phyloP scores from a whole-genome alignment of 1,140 invertebrate species.

The Hermetia illucens region DNA sequence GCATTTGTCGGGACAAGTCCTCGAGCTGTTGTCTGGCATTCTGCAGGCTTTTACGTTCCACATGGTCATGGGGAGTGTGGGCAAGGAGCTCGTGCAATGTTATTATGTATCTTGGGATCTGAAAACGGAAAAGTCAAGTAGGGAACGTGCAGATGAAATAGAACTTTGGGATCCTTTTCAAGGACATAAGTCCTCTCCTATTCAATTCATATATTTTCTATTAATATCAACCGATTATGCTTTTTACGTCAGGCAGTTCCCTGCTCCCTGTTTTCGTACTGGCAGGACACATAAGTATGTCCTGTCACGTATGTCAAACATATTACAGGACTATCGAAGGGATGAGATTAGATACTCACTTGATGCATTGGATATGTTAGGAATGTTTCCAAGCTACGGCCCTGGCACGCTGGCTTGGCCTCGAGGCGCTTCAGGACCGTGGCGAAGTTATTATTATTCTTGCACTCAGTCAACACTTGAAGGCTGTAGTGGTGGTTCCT shows the following conservation, averaged over 20 bases:
- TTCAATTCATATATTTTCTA: no score
- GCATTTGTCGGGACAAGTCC: conserved; percentile 66
- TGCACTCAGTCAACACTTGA: conserved; percentile 89
- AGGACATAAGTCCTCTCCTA: no score
- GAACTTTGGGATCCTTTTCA: no score
- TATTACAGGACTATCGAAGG: no score
- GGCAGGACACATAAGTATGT: no score
- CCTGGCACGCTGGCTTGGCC: conserved; percentile 74
- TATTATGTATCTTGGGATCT: conserved; percentile 86
- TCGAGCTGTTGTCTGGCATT: conserved; percentile 80
- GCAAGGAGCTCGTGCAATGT: conserved; percentile 82
- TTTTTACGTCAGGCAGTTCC: no score
- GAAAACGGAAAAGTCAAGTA: no score
- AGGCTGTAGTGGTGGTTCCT: conserved; percentile 87
- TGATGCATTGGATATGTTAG: conserved; percentile 93
- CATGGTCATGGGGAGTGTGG: conserved; percentile 87
- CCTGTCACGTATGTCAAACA: no score
- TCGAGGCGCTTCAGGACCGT: conserved; percentile 69
- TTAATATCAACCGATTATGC: no score
- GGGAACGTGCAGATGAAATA: no score
- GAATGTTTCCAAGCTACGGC: conserved; percentile 75
- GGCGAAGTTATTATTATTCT: conserved; percentile 62
- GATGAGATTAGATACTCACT: conserved; percentile 46
- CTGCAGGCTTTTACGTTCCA: conserved; percentile 80
- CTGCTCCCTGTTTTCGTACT: no score